Base-by-base conservation (phyloP, 2,888 invertebrate genomes). In the Emmelina monodactyla region DNA sequence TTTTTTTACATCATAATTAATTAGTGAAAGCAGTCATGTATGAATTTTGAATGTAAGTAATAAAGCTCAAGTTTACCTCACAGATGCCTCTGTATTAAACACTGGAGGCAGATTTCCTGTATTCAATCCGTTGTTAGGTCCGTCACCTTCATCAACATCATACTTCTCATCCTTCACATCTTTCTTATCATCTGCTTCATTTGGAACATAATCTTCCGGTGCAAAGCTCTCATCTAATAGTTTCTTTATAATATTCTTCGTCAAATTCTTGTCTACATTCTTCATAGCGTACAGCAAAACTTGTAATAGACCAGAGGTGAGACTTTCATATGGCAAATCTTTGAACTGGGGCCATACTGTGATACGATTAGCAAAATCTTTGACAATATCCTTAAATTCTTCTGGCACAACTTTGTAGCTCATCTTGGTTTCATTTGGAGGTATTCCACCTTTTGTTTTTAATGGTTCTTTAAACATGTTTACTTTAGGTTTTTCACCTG, bases 341-440 rank as follows among this genome's bases (percentile, higher is more conserved):
- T 78, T 66, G 50, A 92, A 89, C 49, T 92, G 91, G 0, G 92
- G 91, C 91, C 91, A 92, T 16, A 78, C 60, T 0, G 85, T 71
- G 16, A 93, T 62, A 31, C 88, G 70, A 31, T 73, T 70, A 0
- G 81, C 85, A 61, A 84, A 89, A 42, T 89, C 88, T 50, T 80
- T 82, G 7, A 88, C 75, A 12, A 88, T 69, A 14, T 83, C 83
- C 32, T 65, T 63, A 62, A 85, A 89, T 29, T 85, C 85, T 1
- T 81, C 79, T 0, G 86, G 83, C 2, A 86, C 76, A 1, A 57
- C 55, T 38, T 65, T 76, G 42, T 82, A 84, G 0, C 67, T 62
- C 44, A 81, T 58, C 28, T 57, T 58, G 0, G 75, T 63, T 33
- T 58, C 51, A 55, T 58, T 75, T 1, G 78, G 72, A 0, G 71